Percentiles rank a stretch among this genome's conserved stretches.
Evolutionary conservation across 2,797 vertebrate genomes (phyloP).

Genomic region (Hippoglossus hippoglossus): DNA sequence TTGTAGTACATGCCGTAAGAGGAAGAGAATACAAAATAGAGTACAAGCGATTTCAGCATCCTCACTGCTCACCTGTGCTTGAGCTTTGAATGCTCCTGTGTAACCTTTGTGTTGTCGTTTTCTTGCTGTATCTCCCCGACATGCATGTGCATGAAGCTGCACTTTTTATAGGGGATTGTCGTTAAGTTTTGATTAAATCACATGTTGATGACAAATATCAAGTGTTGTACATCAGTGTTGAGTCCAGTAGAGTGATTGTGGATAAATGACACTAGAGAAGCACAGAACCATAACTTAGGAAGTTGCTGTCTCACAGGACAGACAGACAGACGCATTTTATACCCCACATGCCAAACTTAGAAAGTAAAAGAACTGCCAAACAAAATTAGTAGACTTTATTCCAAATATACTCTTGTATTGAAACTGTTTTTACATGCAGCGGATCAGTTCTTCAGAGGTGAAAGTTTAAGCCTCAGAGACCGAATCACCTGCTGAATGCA

Average conservation of each 20-base stretch:
- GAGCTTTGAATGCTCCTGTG: neutral
- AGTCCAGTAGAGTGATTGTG: too few species aligned
- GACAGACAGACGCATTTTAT: neutral
- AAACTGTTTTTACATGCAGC: too few species aligned
- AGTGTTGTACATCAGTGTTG: neutral
- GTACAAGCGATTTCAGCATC: constrained; percentile 36
- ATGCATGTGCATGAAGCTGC: too few species aligned
- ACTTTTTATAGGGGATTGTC: too few species aligned
- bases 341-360: too few species aligned
- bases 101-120: neutral
- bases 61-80: constrained; percentile 8
- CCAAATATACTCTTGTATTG: too few species aligned
- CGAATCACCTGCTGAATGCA: constrained; percentile 4
- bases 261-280: too few species aligned
- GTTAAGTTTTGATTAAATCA: neutral
- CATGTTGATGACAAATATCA: neutral
- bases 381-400: too few species aligned
- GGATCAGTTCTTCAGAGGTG: neutral
- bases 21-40: constrained; percentile 49
- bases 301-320: constrained; percentile 5
- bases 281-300: too few species aligned
- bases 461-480: neutral
- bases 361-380: too few species aligned
- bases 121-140: constrained; percentile 17
- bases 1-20: constrained; percentile 28